Percentiles rank a stretch among this genome's conserved stretches.
These are phyloP conservation scores for Channallabes apus DNA, from an alignment of 2,797 vertebrate species.

Conservation along the genomic window DNA sequence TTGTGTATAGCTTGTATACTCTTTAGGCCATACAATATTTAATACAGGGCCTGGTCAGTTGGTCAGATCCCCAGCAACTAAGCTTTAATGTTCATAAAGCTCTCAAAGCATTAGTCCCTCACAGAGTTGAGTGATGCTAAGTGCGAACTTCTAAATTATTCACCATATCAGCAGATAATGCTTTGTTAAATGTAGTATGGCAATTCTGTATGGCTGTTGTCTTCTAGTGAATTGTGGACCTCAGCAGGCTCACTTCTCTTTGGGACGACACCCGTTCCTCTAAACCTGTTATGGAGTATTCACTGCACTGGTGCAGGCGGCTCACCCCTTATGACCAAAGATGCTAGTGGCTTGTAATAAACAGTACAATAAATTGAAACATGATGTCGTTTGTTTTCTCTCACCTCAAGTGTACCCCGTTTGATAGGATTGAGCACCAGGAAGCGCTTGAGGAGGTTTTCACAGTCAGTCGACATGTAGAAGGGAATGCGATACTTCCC, in stretches of 20 bases:
- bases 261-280: background rate
- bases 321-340: background rate
- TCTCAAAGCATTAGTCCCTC: background rate
- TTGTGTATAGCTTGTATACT: background rate
- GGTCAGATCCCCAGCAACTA: background rate
- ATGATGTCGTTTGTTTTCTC: conserved; percentile 19
- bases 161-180: conserved; percentile 11
- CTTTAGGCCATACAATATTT: conserved; percentile 11
- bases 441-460: conserved; percentile 89
- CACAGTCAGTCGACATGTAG: conserved; percentile 93
- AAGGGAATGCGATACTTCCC: conserved; percentile 90
- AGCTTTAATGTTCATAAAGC: background rate
- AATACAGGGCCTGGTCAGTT: background rate
- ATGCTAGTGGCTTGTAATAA: background rate
- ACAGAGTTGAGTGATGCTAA: conserved; percentile 7
- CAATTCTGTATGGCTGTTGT: background rate
- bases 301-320: too few species aligned
- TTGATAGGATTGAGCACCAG: conserved; percentile 89
- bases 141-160: conserved; percentile 37
- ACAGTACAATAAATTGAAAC: background rate
- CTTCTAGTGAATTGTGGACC: background rate
- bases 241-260: background rate
- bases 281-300: background rate
- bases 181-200: background rate
- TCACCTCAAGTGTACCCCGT: conserved; percentile 88